phyloP scores from a whole-genome alignment of 92 coral and sea anemone species.

The Heliopora coerulea region DNA sequence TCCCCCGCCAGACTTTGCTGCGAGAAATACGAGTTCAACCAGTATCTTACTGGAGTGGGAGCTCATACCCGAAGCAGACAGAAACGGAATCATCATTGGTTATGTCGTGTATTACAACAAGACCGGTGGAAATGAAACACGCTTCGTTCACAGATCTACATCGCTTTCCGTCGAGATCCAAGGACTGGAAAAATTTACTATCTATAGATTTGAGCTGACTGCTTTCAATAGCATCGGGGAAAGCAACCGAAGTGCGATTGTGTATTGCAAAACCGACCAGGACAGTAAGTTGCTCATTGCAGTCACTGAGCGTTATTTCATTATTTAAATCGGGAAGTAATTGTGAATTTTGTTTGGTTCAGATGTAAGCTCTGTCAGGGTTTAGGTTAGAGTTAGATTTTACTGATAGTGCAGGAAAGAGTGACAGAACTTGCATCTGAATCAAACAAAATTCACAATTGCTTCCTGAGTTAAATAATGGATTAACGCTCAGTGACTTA shows the following conservation, averaged over 20 bases:
- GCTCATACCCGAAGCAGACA: conserved; percentile 20
- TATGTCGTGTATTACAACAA: conserved; percentile 10
- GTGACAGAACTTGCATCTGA: too few relatives aligned
- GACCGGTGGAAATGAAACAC: neutral
- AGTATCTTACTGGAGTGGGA: conserved; percentile 30
- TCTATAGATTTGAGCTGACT: conserved; percentile 22
- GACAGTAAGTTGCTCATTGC: conserved; percentile 32
- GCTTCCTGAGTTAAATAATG: too few relatives aligned
- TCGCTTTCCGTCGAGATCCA: conserved; percentile 8
- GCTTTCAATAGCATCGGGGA: conserved; percentile 32
- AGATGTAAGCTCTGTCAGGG: too few relatives aligned
- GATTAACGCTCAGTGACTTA: too few relatives aligned
- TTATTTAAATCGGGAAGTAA: too few relatives aligned
- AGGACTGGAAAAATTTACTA: conserved; percentile 27
- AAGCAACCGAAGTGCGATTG: conserved; percentile 23
- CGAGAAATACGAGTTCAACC: conserved; percentile 32
- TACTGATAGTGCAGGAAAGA: too few relatives aligned
- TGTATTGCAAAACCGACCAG: conserved; percentile 24
- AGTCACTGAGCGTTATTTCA: too few relatives aligned
- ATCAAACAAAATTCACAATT: too few relatives aligned
- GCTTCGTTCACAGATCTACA: conserved; percentile 10
- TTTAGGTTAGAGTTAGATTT: too few relatives aligned
- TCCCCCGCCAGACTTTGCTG: conserved; percentile 25
- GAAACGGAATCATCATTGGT: conserved; percentile 27
- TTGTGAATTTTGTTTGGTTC: too few relatives aligned